Evolutionary conservation across 1,140 invertebrate genomes (phyloP).

Genomic region (Melanaphis sacchari): DNA sequence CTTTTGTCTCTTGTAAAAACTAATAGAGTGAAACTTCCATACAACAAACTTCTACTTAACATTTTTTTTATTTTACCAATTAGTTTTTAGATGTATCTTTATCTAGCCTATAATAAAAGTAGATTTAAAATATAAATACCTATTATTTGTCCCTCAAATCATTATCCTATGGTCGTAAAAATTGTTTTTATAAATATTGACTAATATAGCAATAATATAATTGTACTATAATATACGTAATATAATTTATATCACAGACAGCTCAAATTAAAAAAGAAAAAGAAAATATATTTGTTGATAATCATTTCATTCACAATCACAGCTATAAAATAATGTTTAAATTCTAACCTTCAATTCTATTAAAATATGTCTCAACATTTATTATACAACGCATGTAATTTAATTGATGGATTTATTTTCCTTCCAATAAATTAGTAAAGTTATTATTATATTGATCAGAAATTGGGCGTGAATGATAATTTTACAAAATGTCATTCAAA

Average conservation of each 20-base stretch:
- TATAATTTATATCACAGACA: not conserved
- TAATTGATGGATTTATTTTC: not conserved
- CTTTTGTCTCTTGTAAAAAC: no score
- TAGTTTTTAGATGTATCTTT: no score
- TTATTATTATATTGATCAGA: not conserved
- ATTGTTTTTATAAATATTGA: not conserved
- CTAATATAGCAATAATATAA: not conserved
- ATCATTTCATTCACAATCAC: not conserved
- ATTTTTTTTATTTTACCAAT: no score
- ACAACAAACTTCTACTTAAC: no score
- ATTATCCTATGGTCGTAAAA: not conserved
- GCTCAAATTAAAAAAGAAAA: not conserved
- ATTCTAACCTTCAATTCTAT: not conserved
- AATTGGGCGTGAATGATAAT: not conserved
- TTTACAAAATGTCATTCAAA: not conserved
- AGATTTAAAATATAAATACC: no score
- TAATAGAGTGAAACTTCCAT: no score
- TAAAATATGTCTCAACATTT: not conserved
- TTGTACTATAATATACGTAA: not conserved
- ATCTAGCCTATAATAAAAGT: no score
- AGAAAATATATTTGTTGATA: not conserved
- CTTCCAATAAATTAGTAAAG: not conserved
- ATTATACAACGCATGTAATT: not conserved
- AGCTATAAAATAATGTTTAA: not conserved
- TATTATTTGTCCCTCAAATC: not conserved